Conservation (phyloP, 2,113 vertebrate species). For the Apodemus sylvaticus region DNA sequence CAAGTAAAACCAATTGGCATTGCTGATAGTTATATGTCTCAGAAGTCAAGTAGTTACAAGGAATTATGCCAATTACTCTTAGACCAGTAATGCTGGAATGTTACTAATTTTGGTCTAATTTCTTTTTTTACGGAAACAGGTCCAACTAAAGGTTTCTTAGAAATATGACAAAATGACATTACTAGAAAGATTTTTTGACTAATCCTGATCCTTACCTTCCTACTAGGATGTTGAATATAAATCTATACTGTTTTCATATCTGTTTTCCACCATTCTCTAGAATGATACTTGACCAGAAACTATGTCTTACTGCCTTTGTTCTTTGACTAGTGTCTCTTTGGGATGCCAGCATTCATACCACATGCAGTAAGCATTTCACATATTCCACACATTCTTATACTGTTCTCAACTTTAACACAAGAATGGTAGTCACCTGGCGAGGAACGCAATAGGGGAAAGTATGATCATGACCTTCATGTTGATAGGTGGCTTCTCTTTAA, state of each 20-base stretch:
- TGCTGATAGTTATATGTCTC: background rate
- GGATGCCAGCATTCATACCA: background rate
- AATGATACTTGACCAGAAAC: background rate
- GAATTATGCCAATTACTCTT: too few relatives aligned
- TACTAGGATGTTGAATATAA: background rate
- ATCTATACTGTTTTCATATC: background rate
- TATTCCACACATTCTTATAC: background rate
- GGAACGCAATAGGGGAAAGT: background rate
- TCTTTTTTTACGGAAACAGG: background rate
- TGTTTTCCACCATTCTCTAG: background rate
- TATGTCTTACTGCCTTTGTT: background rate
- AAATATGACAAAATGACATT: background rate
- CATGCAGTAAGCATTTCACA: too few relatives aligned
- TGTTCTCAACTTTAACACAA: background rate
- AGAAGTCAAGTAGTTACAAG: background rate
- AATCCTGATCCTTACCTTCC: background rate
- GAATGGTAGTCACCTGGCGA: background rate
- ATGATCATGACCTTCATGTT: background rate
- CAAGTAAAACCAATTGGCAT: background rate
- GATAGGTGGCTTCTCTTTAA: background rate
- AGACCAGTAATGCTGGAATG: background rate
- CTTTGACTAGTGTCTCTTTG: background rate
- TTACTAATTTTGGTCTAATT: background rate
- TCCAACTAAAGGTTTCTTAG: background rate
- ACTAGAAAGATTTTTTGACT: background rate